phyloP scores from a whole-genome alignment of 1,140 invertebrate species.

The Brachionus asplanchnoidis region DNA sequence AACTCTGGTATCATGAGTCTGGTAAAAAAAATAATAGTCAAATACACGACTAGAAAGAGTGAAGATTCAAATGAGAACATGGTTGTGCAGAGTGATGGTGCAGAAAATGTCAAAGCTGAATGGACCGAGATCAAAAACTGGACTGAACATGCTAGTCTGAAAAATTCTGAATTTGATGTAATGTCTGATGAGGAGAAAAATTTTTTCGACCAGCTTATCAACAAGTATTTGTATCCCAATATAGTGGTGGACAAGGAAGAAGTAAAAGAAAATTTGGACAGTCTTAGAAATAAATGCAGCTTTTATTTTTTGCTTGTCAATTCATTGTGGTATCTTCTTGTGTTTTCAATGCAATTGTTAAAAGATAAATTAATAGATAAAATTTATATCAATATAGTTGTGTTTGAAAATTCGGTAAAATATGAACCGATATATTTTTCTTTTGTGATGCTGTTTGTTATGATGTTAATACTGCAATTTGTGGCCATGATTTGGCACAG shows the following conservation, averaged over 20 bases:
- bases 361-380: slow-evolving; percentile 66
- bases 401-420: slow-evolving; percentile 41
- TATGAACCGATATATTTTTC: slow-evolving; percentile 85
- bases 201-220: slow-evolving; percentile 88
- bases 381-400: slow-evolving; percentile 47
- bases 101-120: neutral
- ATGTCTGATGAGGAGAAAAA: slow-evolving; percentile 74
- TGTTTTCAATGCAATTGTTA: slow-evolving; percentile 66
- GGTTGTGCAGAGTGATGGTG: neutral
- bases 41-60: neutral
- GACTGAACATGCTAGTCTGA: neutral
- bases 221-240: slow-evolving; percentile 88
- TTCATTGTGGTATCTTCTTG: slow-evolving; percentile 89
- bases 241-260: slow-evolving; percentile 77
- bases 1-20: slow-evolving; percentile 53
- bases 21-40: neutral
- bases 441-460: slow-evolving; percentile 58
- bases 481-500: slow-evolving; percentile 59
- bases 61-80: neutral
- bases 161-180: slow-evolving; percentile 30
- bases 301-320: slow-evolving; percentile 97
- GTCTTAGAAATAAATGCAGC: slow-evolving; percentile 82
- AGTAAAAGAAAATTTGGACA: slow-evolving; percentile 77
- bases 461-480: slow-evolving; percentile 58
- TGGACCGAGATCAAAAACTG: slow-evolving; percentile 45